A percentile compares a stretch with the other conserved stretches of the same genome.
Conservation (phyloP, 2,888 invertebrate species). For the Malacosoma neustria region DNA sequence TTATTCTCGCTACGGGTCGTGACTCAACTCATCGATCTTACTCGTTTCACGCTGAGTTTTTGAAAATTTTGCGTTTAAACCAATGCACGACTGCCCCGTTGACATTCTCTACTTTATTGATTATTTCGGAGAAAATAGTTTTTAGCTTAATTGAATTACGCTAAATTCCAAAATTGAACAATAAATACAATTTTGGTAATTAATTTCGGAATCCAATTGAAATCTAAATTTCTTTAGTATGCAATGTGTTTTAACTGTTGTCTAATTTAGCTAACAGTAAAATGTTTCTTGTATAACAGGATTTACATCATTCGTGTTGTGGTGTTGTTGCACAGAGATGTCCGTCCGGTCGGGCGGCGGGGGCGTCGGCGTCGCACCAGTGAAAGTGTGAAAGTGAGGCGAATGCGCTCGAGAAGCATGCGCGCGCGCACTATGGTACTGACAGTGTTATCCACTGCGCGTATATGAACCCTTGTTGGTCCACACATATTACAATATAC, state of each 20-base stretch:
- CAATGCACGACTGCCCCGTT: conserved; percentile 3
- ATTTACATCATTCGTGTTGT: conserved; percentile 50
- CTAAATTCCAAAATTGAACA: not conserved
- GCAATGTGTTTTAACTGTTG: not conserved
- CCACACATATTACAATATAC: no score
- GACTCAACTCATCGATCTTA: conserved; percentile 27
- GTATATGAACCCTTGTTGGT: no score
- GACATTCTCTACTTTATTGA: conserved; percentile 6
- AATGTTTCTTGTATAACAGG: conserved; percentile 49
- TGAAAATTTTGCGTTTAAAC: conserved; percentile 11
- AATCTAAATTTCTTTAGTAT: not conserved
- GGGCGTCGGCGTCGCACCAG: conserved; percentile 63
- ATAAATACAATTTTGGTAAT: not conserved
- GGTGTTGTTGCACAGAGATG: conserved; percentile 27
- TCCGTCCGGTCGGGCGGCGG: conserved; percentile 38
- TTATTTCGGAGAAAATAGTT: not conserved
- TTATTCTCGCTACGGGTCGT: conserved; percentile 27
- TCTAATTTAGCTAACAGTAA: conserved; percentile 5
- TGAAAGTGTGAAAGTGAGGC: conserved; percentile 75
- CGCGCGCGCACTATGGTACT: conserved; percentile 17
- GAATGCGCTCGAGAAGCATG: conserved; percentile 37
- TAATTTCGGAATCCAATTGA: not conserved
- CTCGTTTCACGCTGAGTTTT: conserved; percentile 22
- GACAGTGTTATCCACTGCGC: not conserved
- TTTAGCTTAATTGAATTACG: not conserved